Evolutionary conservation across 2,113 vertebrate species (phyloP).

Genomic region (Antechinus stuartii): DNA sequence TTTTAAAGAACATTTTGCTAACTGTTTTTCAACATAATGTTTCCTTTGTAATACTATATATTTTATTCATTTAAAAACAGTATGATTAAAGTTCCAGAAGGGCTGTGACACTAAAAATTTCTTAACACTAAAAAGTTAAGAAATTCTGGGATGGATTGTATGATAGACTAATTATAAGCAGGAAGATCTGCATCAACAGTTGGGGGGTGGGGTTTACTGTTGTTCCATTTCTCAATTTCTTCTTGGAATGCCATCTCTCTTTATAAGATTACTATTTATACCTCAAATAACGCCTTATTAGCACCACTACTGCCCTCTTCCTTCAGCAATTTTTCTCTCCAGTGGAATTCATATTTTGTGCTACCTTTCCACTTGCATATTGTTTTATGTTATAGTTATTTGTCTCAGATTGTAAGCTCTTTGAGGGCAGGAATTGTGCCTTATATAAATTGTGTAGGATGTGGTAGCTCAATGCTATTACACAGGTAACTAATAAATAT

Average conservation of each 20-base stretch:
- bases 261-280: not conserved
- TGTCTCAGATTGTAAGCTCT: constrained; percentile 2
- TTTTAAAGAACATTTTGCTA: not conserved
- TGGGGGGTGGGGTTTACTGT: not conserved
- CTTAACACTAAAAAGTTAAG: not conserved
- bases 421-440: not conserved
- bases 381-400: not conserved
- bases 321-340: not conserved
- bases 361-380: not conserved
- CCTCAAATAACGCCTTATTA: not conserved
- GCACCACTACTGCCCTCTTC: not conserved
- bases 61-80: not conserved
- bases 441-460: not conserved
- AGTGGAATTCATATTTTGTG: not conserved
- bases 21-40: not conserved
- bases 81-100: not conserved
- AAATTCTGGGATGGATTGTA: not conserved
- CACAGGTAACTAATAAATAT: not conserved
- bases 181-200: not conserved
- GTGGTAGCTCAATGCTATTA: not conserved
- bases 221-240: not conserved
- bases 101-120: not conserved
- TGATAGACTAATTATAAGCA: not conserved
- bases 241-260: not conserved
- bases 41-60: not conserved